Evolutionary conservation across 2,888 invertebrate species (phyloP).

Genomic region (Apamea crenata): DNA sequence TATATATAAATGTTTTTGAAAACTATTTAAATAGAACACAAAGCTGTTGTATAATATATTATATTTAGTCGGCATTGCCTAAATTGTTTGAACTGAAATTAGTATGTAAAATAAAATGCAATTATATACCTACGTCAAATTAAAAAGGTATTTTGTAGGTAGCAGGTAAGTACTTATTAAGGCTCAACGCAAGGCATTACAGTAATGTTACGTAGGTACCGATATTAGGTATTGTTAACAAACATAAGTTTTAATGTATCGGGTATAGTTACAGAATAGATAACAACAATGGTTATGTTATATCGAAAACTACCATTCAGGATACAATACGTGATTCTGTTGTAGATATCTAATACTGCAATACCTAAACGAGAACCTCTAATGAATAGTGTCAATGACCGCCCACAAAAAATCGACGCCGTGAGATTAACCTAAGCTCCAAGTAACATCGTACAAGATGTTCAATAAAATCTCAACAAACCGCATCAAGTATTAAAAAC

Average conservation of each 20-base stretch:
- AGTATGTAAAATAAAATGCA: background rate
- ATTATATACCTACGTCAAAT: background rate
- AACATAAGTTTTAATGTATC: conserved; percentile 30
- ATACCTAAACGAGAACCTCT: background rate
- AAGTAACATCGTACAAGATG: conserved; percentile 10
- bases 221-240: background rate
- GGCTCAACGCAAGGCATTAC: background rate
- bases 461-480: conserved; percentile 41
- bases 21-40: background rate
- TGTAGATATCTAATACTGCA: background rate
- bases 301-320: background rate
- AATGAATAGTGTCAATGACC: background rate
- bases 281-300: conserved; percentile 19
- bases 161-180: background rate
- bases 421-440: conserved; percentile 6
- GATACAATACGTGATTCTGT: background rate
- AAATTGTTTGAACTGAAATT: background rate
- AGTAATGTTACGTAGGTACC: background rate
- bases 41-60: background rate
- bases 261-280: background rate
- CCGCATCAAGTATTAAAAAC: conserved; percentile 47
- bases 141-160: background rate
- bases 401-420: background rate
- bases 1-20: background rate
- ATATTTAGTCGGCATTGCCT: background rate